Evolutionary conservation across 1,140 invertebrate genomes (phyloP).

Genomic region (Drosophila kurseongensis): DNA sequence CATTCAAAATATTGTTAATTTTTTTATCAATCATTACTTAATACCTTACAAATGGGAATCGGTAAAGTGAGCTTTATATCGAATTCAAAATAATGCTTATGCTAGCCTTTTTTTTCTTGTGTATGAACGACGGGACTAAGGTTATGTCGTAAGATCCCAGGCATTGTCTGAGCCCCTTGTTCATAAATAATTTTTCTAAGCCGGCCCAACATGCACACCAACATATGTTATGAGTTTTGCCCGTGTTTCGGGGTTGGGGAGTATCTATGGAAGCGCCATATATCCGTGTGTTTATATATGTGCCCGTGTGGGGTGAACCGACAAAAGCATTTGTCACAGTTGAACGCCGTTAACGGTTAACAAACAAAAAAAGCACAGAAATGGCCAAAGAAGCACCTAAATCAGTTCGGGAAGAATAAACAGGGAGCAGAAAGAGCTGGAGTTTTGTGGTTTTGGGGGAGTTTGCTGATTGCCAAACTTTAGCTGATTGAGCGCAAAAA

Average conservation of each 20-base stretch:
- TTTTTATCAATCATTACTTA: no score
- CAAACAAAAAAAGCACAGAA: conserved; percentile 38
- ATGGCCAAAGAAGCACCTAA: conserved; percentile 59
- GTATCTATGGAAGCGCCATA: conserved; percentile 24
- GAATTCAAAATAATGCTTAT: no score
- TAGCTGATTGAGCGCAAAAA: conserved; percentile 60
- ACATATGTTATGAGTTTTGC: conserved; percentile 65
- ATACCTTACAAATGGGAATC: no score
- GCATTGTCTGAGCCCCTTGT: conserved; percentile 74
- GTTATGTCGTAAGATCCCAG: conserved; percentile 15
- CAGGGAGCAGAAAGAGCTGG: conserved; percentile 5
- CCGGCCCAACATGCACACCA: conserved; percentile 61
- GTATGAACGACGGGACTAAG: background rate
- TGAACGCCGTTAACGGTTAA: conserved; percentile 80
- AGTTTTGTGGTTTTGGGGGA: conserved; percentile 28
- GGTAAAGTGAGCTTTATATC: no score
- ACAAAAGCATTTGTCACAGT: conserved; percentile 80
- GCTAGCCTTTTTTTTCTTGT: conserved; percentile 1
- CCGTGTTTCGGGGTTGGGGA: conserved; percentile 2
- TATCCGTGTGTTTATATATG: conserved; percentile 32
- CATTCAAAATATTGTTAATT: no score
- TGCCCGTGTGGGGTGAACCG: conserved; percentile 54
- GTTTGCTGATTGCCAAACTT: conserved; percentile 65
- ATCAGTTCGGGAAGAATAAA: conserved; percentile 65
- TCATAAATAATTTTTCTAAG: conserved; percentile 81